Conservation (phyloP, 2,888 invertebrate species). For the Trachelus tabidus region DNA sequence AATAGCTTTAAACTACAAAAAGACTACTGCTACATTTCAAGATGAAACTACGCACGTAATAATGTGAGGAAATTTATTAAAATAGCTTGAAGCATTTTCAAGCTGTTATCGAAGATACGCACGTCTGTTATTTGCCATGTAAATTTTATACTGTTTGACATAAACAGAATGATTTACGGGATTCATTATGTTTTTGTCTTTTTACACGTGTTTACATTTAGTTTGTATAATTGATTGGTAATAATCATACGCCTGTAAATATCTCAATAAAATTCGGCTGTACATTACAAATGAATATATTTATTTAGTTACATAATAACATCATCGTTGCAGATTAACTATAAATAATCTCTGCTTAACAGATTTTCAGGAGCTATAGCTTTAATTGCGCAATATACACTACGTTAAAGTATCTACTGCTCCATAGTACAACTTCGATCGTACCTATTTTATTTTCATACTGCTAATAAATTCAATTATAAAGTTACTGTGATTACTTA, state of each 20-base stretch:
- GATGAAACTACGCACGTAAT: background rate
- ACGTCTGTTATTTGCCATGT: background rate
- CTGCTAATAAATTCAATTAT: conserved; percentile 3
- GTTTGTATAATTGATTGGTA: background rate
- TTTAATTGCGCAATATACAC: conserved; percentile 6
- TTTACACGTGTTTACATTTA: background rate
- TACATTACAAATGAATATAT: background rate
- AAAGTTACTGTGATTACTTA: conserved; percentile 13
- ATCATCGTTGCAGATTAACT: background rate
- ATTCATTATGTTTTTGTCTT: background rate
- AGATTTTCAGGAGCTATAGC: background rate
- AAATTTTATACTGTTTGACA: background rate
- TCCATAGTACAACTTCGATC: background rate
- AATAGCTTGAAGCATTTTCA: background rate
- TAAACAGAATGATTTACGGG: background rate
- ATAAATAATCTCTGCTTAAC: background rate
- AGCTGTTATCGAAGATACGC: background rate
- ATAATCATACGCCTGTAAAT: background rate
- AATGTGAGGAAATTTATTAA: background rate
- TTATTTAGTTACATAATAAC: background rate
- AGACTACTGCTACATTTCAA: background rate
- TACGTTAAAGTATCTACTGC: conserved; percentile 14
- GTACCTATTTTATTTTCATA: background rate
- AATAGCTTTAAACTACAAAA: background rate
- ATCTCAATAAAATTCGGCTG: background rate